Conservation (phyloP, 2,888 invertebrate genomes). For the Pegoplata infirma region DNA sequence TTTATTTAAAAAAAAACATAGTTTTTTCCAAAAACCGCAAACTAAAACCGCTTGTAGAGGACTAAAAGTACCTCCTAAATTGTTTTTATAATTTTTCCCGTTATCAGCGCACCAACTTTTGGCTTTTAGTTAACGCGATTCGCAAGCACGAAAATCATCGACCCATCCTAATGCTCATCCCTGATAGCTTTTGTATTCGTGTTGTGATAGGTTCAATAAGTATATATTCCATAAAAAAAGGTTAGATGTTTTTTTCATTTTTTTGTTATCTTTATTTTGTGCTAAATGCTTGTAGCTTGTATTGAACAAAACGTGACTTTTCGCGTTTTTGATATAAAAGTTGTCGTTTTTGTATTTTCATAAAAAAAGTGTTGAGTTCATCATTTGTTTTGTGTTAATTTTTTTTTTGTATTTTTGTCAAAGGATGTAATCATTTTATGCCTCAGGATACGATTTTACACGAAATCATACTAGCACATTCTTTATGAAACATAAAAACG, state of each 20-base stretch:
- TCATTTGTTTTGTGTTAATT: neutral
- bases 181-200: neutral
- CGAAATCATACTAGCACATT: neutral
- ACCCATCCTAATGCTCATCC: too few relatives aligned
- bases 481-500: neutral
- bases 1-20: too few relatives aligned
- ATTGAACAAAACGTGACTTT: slow-evolving; percentile 52
- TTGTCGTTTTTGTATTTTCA: neutral
- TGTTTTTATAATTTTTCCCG: too few relatives aligned
- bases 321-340: slow-evolving; percentile 4
- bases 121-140: too few relatives aligned
- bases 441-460: neutral
- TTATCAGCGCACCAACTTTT: too few relatives aligned
- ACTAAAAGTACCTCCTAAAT: too few relatives aligned
- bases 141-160: too few relatives aligned
- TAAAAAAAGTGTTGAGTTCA: slow-evolving; percentile 1
- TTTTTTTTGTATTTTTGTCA: slow-evolving; percentile 19
- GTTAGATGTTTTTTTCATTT: neutral
- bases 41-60: too few relatives aligned
- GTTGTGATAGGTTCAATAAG: slow-evolving; percentile 21
- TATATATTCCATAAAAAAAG: neutral
- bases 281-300: neutral
- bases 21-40: too few relatives aligned
- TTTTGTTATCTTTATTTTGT: slow-evolving; percentile 13
- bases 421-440: slow-evolving; percentile 23